phyloP scores from a whole-genome alignment of 1,140 invertebrate species.

The Euborellia annulipes region DNA sequence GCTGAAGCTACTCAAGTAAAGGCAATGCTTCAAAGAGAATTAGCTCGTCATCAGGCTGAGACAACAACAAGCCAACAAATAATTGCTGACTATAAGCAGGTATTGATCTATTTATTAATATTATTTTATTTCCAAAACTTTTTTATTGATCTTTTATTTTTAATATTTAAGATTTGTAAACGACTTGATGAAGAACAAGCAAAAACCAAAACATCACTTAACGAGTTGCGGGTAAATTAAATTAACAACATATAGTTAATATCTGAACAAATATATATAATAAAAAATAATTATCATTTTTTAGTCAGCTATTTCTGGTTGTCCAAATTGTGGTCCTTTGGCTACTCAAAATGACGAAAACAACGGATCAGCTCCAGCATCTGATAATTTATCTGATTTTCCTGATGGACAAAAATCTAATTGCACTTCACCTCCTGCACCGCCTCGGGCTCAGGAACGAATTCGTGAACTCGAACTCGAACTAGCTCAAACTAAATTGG shows the following conservation, averaged over 20 bases:
- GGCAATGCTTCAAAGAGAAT: slow-evolving; percentile 67
- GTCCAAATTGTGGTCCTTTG: slow-evolving; percentile 26
- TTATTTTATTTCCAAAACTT: too few relatives aligned
- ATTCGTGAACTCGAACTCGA: slow-evolving; percentile 87
- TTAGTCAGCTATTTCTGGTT: slow-evolving; percentile 17
- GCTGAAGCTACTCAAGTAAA: slow-evolving; percentile 65
- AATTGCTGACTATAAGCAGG: slow-evolving; percentile 82
- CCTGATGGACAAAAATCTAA: too few relatives aligned
- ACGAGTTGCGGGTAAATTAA: slow-evolving; percentile 37
- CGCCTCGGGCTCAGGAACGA: slow-evolving; percentile 39
- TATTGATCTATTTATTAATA: slow-evolving; percentile 16
- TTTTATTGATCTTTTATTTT: slow-evolving; percentile 5
- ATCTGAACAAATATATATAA: too few relatives aligned
- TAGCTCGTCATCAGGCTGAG: slow-evolving; percentile 56
- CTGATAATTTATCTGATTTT: too few relatives aligned
- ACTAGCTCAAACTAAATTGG: slow-evolving; percentile 89
- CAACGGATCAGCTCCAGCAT: too few relatives aligned
- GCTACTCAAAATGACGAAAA: too few relatives aligned
- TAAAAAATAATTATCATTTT: slow-evolving; percentile 12
- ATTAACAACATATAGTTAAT: too few relatives aligned
- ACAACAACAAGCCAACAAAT: slow-evolving; percentile 53
- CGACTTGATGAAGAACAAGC: slow-evolving; percentile 72
- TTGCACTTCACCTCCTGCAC: slow-evolving; percentile 11
- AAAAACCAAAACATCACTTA: slow-evolving; percentile 37
- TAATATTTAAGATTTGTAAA: slow-evolving; percentile 56